Base-by-base conservation (phyloP, 2,888 invertebrate species). In the Melipona beecheii region DNA sequence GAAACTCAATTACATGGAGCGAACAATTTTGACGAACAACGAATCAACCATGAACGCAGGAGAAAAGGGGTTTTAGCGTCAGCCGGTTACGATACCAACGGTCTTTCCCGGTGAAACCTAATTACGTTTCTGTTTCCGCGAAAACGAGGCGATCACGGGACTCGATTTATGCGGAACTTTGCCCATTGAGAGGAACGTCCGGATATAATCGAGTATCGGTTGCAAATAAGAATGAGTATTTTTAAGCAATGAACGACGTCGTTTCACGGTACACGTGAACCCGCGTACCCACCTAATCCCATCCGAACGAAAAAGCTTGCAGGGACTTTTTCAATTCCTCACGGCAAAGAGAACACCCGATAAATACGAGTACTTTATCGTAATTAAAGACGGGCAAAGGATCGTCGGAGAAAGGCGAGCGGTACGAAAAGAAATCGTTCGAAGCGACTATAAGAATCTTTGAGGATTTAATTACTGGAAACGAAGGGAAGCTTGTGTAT, bases 271-370 rank as follows among this genome's bases (percentile, higher is more conserved):
- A 79, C 19, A 65, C 78, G 58, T 49, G 66, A 83, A 84, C 64
- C 66, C 6, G 19, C 17, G 19, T 9, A 6, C 17, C 24, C 11
- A 19, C 9, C 52, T 52, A 65, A 62, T 54, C 68, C 71, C 27
- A 31, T 68, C 60, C 74, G 68, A 77, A 77, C 68, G n/a, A 73
- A 54, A 62, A 66, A 52, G 65, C 36, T 81, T 54, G 58, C 80
- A 65, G 24, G 87, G 92, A 92, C 91, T 92, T 92, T 92, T 92
- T 90, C 91, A 91, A 92, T 92, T 91, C 91, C 88, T 90, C 86
- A 80, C 73, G 78, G 81, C 88, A 87, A 89, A 89, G 88, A 85
- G 87, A 88, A 90, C 87, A 83, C 83, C 79, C 85, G 85, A 89
- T 90, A 89, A 91, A 89, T 86, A 86, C 85, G 78, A 81, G 80